phyloP scores from a whole-genome alignment of 2,797 vertebrate genomes.

The Sebastes itinus region DNA sequence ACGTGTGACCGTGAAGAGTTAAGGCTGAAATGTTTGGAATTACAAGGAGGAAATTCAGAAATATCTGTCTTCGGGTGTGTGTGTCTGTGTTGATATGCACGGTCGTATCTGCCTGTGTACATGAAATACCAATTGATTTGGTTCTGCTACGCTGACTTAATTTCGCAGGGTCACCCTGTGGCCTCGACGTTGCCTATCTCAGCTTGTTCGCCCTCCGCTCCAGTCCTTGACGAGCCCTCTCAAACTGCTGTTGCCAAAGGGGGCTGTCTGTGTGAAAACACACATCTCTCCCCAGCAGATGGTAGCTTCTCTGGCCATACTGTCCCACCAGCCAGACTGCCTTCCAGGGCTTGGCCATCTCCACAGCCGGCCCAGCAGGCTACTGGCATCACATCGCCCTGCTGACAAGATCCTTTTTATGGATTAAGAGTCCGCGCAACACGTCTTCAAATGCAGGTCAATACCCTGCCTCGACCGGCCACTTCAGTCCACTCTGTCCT shows the following conservation, averaged over 20 bases:
- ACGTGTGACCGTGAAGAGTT: not conserved
- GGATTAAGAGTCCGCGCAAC: conserved; percentile 68
- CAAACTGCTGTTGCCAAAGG: conserved; percentile 68
- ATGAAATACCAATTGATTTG: conserved; percentile 7
- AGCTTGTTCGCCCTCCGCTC: conserved; percentile 32
- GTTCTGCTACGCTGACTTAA: conserved; percentile 8
- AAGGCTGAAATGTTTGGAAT: not conserved
- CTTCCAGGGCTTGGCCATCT: conserved; percentile 75
- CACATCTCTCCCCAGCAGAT: conserved; percentile 82
- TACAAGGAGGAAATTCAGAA: not conserved
- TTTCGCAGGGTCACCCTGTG: conserved; percentile 52
- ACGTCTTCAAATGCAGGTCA: conserved; percentile 72
- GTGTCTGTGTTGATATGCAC: not conserved
- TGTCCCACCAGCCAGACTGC: conserved; percentile 78
- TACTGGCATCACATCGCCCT: conserved; percentile 67
- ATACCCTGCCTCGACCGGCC: conserved; percentile 38
- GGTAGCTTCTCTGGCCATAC: conserved; percentile 78
- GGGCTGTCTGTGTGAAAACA: conserved; percentile 58
- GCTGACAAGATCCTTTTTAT: conserved; percentile 73
- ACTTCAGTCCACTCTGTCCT: conserved; percentile 23
- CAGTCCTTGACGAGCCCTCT: conserved; percentile 73
- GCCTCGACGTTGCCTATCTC: conserved; percentile 47
- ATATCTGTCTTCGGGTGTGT: not conserved
- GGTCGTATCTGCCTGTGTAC: not conserved
- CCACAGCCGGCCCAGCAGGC: conserved; percentile 71